Percentiles rank a stretch among this genome's conserved stretches.
phyloP scores from a whole-genome alignment of 2,113 vertebrate species.

The Pica pica region DNA sequence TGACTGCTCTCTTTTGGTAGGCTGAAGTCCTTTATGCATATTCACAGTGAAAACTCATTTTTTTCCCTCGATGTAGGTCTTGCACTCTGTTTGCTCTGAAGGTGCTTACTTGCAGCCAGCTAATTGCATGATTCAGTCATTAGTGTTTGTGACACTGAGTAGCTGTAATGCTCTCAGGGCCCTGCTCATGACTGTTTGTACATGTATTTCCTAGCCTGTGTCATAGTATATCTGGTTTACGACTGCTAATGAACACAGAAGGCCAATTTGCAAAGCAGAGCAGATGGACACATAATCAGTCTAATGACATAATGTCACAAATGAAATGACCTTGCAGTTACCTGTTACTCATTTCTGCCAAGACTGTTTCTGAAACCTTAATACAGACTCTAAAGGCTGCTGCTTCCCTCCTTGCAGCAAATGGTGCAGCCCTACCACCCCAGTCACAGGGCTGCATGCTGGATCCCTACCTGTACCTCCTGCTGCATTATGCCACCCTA shows the following conservation, averaged over 20 bases:
- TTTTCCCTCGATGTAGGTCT: not conserved
- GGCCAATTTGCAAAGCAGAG: not conserved
- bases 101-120: not conserved
- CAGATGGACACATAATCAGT: conserved; percentile 18
- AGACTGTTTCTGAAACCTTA: not conserved
- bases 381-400: not conserved
- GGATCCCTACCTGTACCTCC: not conserved
- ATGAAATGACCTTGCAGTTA: not conserved
- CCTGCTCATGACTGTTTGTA: not conserved
- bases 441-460: rapidly evolving
- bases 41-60: not conserved
- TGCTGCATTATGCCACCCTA: not conserved
- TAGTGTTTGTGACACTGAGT: not conserved
- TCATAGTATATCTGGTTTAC: not conserved
- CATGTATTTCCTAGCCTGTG: not conserved
- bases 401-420: not conserved
- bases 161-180: not conserved
- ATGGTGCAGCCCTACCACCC: not conserved
- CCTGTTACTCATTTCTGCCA: not conserved
- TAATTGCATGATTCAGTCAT: not conserved
- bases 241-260: not conserved
- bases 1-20: not conserved
- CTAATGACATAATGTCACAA: not conserved
- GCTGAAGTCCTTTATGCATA: not conserved
- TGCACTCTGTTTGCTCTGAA: not conserved